Percentiles rank a stretch among this genome's conserved stretches.
phyloP scores from a whole-genome alignment of 2,113 vertebrate genomes.

The Saccopteryx leptura region DNA sequence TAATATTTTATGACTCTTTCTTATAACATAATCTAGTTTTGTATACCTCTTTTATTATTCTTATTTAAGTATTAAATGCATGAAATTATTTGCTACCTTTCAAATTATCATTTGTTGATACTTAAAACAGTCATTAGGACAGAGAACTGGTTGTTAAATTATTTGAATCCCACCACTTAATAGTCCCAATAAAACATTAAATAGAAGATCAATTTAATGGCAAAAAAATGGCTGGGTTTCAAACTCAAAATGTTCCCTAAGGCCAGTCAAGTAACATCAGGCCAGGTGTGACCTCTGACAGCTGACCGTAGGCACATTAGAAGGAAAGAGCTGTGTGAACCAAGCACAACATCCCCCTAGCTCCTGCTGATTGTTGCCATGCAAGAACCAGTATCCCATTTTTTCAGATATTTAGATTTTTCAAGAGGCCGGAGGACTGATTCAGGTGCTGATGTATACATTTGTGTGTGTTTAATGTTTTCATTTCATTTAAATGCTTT shows the following conservation, averaged over 20 bases:
- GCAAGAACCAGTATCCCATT: no score
- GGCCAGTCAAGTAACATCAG: neutral
- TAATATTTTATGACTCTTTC: no score
- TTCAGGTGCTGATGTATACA: neutral
- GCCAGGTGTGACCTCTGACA: neutral
- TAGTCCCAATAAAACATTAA: neutral
- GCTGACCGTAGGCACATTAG: neutral
- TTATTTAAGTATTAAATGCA: no score
- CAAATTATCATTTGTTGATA: no score
- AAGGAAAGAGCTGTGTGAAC: neutral
- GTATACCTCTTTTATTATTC: no score
- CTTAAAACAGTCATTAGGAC: no score
- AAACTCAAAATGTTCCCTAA: neutral
- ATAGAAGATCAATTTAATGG: neutral
- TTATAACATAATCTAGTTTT: no score
- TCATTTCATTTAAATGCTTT: conserved; percentile 25
- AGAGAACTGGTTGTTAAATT: no score
- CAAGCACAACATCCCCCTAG: fast-evolving
- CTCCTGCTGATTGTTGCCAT: fast-evolving
- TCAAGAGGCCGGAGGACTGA: neutral
- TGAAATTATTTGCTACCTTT: no score
- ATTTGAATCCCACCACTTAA: no score
- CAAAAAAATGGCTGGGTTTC: neutral
- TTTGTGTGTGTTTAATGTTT: neutral
- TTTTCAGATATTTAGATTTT: neutral